Evolutionary conservation across 2,888 invertebrate genomes (phyloP), one percentile per base, ranked within the genome.

Genomic region (Clistopyga incitator): DNA sequence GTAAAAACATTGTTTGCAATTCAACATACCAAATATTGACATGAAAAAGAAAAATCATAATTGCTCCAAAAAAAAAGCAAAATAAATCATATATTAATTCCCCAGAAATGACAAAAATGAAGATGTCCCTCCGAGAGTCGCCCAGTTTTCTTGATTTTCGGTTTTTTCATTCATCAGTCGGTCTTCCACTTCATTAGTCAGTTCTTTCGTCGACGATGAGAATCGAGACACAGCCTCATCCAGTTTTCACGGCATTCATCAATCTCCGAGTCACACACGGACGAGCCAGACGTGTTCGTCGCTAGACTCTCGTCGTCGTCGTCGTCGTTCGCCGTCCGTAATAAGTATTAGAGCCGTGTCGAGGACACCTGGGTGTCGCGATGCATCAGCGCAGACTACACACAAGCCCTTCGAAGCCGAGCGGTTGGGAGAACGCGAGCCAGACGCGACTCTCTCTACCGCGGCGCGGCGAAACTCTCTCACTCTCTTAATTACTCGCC

Each of bases 401-500:
- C 13, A 15, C 64, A 56, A 56, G 18, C 23, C 42, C 56, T n/a
- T 54, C 42, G 71, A 56, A 42, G 11, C 42, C 52, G 23, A 34
- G 20, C 71, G 18, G 20, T 20, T 15, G 38, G 54, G 18, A 54
- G 11, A 38, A 10, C 50, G 11, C 6, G 34, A 71, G 47, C 74
- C 64, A 74, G 74, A 74, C 64, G 64, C 61, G 59, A 65, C 65
- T 54, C 47, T n/a, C n/a, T n/a, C n/a, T n/a, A n/a, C 23, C 65
- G 56, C 45, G 47, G 18, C 34, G 61, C 45, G 84, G 70, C 34
- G 34, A 78, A 75, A 79, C 50, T 61, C 75, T 80, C 84, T 59
- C 81, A 59, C 70, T 81, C 81, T 78, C 85, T 86, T 81, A 82
- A 86, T 86, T 85, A 87, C 82, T 87, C 77, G 78, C 78, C 77